Evolutionary conservation across 1,140 invertebrate species (phyloP).

Genomic region (Tenebrio molitor): DNA sequence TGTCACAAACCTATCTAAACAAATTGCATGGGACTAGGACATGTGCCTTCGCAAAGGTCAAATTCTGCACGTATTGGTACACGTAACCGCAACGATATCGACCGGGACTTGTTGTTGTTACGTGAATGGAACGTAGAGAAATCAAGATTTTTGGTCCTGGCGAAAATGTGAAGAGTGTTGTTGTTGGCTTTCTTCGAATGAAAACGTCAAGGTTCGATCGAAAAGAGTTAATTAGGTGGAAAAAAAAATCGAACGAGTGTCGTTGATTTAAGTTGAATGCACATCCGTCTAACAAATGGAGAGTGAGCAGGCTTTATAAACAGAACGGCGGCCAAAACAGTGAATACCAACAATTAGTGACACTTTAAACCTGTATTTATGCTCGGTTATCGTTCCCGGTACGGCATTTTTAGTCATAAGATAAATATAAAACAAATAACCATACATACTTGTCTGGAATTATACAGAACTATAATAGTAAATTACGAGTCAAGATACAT

Average conservation of each 20-base stretch:
- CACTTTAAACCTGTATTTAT: slow-evolving; percentile 51
- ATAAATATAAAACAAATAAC: slow-evolving; percentile 29
- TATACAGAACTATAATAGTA: slow-evolving; percentile 52
- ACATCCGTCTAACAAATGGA: neutral
- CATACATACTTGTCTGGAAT: slow-evolving; percentile 46
- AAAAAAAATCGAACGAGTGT: neutral
- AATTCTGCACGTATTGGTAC: neutral
- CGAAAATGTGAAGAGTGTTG: no score
- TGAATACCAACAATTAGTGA: slow-evolving; percentile 48
- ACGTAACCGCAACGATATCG: no score
- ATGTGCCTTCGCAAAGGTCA: slow-evolving; percentile 39
- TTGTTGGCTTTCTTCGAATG: no score
- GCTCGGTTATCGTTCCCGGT: slow-evolving; percentile 38
- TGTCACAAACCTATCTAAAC: slow-evolving; percentile 16
- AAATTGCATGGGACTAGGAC: slow-evolving; percentile 28
- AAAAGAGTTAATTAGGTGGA: no score
- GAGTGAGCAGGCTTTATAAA: neutral
- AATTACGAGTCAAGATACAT: slow-evolving; percentile 51
- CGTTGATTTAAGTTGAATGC: neutral
- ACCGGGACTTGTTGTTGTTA: no score
- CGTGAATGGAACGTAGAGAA: no score
- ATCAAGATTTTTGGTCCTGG: no score
- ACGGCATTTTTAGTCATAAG: slow-evolving; percentile 39
- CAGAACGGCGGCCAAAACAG: slow-evolving; percentile 38
- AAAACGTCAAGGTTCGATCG: no score